Evolutionary conservation across 2,113 vertebrate genomes (phyloP).

Genomic region (Zapus hudsonius): DNA sequence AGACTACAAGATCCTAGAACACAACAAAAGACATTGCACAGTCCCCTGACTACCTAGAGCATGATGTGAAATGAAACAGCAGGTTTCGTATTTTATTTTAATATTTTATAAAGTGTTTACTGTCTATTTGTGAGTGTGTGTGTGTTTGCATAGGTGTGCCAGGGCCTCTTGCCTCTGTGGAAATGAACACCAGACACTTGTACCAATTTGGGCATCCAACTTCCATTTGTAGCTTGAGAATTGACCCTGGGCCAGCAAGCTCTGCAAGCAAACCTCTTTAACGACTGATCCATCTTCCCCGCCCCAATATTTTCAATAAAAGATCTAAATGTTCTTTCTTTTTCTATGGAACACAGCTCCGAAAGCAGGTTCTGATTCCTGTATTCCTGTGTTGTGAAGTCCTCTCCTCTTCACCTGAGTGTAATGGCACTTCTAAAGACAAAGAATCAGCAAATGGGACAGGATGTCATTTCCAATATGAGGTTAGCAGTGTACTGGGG

Average conservation of each 20-base stretch:
- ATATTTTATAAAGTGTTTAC: too few relatives aligned
- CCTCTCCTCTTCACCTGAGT: not conserved
- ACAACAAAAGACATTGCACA: not conserved
- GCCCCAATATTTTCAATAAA: constrained; percentile 7
- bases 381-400: not conserved
- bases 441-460: not conserved
- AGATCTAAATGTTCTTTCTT: not conserved
- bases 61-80: not conserved
- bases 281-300: too few relatives aligned
- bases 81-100: not conserved
- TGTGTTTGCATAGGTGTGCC: too few relatives aligned
- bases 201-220: too few relatives aligned
- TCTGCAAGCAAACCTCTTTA: too few relatives aligned
- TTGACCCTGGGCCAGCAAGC: too few relatives aligned
- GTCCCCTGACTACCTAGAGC: not conserved
- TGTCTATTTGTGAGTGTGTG: too few relatives aligned
- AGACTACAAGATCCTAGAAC: not conserved
- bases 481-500: not conserved
- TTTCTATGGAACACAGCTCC: not conserved
- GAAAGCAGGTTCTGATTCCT: not conserved
- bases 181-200: too few relatives aligned
- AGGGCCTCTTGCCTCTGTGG: too few relatives aligned
- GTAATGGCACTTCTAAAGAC: not conserved
- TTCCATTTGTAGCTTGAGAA: too few relatives aligned
- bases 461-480: not conserved